A percentile compares a stretch with the other conserved stretches of the same genome.
phyloP scores from a whole-genome alignment of 2,888 invertebrate species.

The Parapristionchus giblindavisi region DNA sequence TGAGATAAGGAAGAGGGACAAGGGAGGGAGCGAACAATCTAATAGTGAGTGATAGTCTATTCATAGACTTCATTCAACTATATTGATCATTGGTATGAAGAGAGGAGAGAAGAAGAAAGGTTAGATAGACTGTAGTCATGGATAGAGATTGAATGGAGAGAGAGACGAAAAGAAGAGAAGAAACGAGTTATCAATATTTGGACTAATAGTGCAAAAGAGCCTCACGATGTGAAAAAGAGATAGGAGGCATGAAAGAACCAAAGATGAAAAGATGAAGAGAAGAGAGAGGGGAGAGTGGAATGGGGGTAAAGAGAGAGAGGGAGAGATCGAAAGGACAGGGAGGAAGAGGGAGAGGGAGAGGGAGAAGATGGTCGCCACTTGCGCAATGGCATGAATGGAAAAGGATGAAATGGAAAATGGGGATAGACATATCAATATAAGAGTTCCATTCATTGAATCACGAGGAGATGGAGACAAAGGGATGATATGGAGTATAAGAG shows the following conservation, averaged over 20 bases:
- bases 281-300: background rate
- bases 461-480: background rate
- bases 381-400: background rate
- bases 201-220: too few relatives aligned
- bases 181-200: too few relatives aligned
- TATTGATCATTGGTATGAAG: conserved; percentile 13
- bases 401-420: background rate
- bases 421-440: too few relatives aligned
- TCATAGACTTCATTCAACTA: background rate
- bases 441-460: too few relatives aligned
- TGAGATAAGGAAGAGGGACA: background rate
- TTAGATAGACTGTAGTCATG: too few relatives aligned
- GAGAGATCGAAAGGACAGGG: conserved; percentile 2
- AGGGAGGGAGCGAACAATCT: background rate
- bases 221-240: too few relatives aligned
- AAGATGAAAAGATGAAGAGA: background rate
- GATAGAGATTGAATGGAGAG: background rate
- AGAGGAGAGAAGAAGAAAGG: conserved; percentile 32
- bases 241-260: background rate
- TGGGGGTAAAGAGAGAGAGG: background rate
- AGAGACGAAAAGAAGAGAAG: background rate
- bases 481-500: conserved; percentile 7
- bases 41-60: background rate
- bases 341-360: background rate
- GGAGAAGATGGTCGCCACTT: background rate